A percentile compares a stretch with the other conserved stretches of the same genome.
Evolutionary conservation across 1,140 invertebrate species (phyloP).

Genomic region (Cotesia chilonis): DNA sequence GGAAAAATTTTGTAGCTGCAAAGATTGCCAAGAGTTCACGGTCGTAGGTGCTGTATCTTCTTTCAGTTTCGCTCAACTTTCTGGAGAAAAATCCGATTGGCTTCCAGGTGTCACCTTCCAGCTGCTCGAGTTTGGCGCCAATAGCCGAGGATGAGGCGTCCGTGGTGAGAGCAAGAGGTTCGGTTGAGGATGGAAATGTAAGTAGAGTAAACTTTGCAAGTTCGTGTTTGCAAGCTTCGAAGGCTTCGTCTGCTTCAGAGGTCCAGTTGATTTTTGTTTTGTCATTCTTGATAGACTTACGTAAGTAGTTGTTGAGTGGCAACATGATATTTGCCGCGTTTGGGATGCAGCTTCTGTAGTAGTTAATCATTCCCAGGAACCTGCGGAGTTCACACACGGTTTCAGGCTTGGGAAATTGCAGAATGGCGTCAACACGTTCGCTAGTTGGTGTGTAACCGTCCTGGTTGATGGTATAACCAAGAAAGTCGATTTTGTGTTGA

Average conservation of each 20-base stretch:
- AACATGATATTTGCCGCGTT: too few relatives aligned
- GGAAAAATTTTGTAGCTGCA: slow-evolving; percentile 27
- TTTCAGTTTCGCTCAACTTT: slow-evolving; percentile 38
- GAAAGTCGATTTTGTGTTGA: too few relatives aligned
- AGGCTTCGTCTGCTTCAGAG: too few relatives aligned
- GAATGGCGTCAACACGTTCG: slow-evolving; percentile 39
- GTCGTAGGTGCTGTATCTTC: slow-evolving; percentile 41
- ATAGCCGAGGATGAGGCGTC: slow-evolving; percentile 24
- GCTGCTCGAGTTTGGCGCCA: slow-evolving; percentile 38
- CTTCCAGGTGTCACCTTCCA: slow-evolving; percentile 24
- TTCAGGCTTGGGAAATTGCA: too few relatives aligned
- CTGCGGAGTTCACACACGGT: too few relatives aligned
- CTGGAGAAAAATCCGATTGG: slow-evolving; percentile 48
- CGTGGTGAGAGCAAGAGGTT: slow-evolving; percentile 18
- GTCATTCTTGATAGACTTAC: too few relatives aligned
- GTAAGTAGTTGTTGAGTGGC: too few relatives aligned
- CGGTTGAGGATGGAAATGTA: neutral
- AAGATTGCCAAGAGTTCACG: slow-evolving; percentile 50
- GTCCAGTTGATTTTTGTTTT: too few relatives aligned
- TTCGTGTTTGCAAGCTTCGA: too few relatives aligned
- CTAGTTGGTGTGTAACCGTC: slow-evolving; percentile 48
- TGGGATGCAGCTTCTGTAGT: too few relatives aligned
- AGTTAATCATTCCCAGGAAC: too few relatives aligned
- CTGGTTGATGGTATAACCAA: slow-evolving; percentile 30
- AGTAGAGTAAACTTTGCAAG: slow-evolving; percentile 15